Evolutionary conservation across 2,113 vertebrate species (phyloP).

Genomic region (Nibea albiflora): DNA sequence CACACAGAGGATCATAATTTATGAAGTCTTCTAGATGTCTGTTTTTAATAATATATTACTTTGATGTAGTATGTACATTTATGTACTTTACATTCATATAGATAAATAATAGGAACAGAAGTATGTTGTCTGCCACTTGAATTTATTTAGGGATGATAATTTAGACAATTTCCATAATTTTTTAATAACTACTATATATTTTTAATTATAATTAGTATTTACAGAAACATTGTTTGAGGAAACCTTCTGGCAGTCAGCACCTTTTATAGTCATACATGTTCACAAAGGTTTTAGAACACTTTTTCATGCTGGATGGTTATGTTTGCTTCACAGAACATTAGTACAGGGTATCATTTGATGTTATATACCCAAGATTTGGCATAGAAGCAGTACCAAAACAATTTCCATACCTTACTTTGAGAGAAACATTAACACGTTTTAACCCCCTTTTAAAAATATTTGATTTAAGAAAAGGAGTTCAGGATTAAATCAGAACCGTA

Average conservation of each 20-base stretch:
- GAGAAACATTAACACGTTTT: background rate
- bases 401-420: background rate
- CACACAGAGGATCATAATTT: conserved; percentile 22
- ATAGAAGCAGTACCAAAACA: background rate
- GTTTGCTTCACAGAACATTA: background rate
- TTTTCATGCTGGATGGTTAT: background rate
- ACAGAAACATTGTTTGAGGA: background rate
- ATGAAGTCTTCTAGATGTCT: conserved; percentile 13
- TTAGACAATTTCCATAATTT: background rate
- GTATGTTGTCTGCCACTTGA: background rate
- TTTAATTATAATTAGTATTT: background rate
- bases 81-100: background rate
- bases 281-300: background rate
- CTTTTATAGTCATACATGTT: background rate
- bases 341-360: background rate
- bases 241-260: background rate
- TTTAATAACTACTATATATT: background rate
- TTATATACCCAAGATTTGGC: background rate
- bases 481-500: background rate
- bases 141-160: background rate
- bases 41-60: background rate
- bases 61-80: background rate
- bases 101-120: background rate
- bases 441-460: too few relatives aligned
- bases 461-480: background rate